Evolutionary conservation across 2,797 vertebrate species (phyloP).

Genomic region (Channallabes apus): DNA sequence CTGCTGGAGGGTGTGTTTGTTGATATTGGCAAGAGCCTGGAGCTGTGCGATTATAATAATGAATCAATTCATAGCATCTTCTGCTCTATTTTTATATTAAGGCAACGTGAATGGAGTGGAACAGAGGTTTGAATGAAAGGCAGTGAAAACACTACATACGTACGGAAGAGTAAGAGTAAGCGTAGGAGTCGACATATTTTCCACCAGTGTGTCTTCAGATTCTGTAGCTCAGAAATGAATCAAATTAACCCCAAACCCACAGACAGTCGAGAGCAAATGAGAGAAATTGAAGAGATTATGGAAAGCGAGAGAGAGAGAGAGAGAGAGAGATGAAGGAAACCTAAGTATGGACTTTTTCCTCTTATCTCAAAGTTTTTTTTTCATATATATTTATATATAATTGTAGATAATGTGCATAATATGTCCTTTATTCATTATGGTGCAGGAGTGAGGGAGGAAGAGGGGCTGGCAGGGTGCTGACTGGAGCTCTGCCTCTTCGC

Average conservation of each 20-base stretch:
- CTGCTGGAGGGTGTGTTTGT: constrained; percentile 55
- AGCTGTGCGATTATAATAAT: constrained; percentile 83
- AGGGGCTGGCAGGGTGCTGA: constrained; percentile 58
- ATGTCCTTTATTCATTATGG: constrained; percentile 56
- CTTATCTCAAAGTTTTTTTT: constrained; percentile 54
- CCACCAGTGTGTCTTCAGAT: constrained; percentile 41
- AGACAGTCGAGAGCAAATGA: constrained; percentile 53
- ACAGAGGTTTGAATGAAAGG: not conserved
- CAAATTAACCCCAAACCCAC: constrained; percentile 55
- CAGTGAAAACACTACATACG: not conserved
- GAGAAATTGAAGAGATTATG: constrained; percentile 46
- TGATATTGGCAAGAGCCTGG: constrained; percentile 72
- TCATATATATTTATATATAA: constrained; percentile 51
- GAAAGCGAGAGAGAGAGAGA: constrained; percentile 36
- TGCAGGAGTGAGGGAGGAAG: constrained; percentile 44
- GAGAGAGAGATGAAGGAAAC: constrained; percentile 56
- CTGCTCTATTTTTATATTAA: not conserved
- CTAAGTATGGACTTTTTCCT: constrained; percentile 59
- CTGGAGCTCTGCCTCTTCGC: constrained; percentile 37
- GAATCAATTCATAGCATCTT: constrained; percentile 69
- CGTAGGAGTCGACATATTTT: not conserved
- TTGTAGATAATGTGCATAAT: constrained; percentile 56
- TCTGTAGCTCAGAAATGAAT: constrained; percentile 55
- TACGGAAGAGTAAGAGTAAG: not conserved
- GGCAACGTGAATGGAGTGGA: not conserved